These are phyloP conservation scores for Hippocampus abdominalis DNA, from an alignment of 2,113 vertebrate genomes.

Conservation along the genomic window DNA sequence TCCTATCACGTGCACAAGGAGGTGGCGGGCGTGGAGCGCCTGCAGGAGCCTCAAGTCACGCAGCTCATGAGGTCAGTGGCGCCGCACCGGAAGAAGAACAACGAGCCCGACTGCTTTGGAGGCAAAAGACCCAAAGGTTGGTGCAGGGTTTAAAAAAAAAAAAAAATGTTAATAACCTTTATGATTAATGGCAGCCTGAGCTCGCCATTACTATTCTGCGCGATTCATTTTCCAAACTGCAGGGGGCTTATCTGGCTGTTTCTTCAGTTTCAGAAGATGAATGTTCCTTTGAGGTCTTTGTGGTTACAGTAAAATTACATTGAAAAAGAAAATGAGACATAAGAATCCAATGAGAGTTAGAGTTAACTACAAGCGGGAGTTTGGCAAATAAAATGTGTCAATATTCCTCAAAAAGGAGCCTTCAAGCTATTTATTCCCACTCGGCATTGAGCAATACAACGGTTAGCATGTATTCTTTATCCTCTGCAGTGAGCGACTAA, in stretches of 20 bases:
- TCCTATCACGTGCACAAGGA: constrained; percentile 98
- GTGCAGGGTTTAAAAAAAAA: no score
- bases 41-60: constrained; percentile 76
- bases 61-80: constrained; percentile 69
- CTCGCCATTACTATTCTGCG: not conserved
- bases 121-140: constrained; percentile 91
- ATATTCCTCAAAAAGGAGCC: not conserved
- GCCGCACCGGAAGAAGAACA: constrained; percentile 85
- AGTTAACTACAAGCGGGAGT: not conserved
- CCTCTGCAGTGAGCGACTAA: no score
- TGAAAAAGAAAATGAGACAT: not conserved
- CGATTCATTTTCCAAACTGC: not conserved
- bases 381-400: not conserved
- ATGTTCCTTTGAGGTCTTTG: not conserved
- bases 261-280: not conserved
- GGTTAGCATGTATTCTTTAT: no score
- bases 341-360: no score
- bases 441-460: no score
- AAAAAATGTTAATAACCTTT: not conserved
- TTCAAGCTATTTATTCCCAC: not conserved
- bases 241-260: not conserved
- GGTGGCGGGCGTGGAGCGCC: constrained; percentile 86
- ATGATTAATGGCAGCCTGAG: not conserved
- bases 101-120: constrained; percentile 83
- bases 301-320: not conserved